These are phyloP conservation scores for Nothoprocta perdicaria DNA, from an alignment of 2,113 vertebrate species.

Conservation along the genomic window DNA sequence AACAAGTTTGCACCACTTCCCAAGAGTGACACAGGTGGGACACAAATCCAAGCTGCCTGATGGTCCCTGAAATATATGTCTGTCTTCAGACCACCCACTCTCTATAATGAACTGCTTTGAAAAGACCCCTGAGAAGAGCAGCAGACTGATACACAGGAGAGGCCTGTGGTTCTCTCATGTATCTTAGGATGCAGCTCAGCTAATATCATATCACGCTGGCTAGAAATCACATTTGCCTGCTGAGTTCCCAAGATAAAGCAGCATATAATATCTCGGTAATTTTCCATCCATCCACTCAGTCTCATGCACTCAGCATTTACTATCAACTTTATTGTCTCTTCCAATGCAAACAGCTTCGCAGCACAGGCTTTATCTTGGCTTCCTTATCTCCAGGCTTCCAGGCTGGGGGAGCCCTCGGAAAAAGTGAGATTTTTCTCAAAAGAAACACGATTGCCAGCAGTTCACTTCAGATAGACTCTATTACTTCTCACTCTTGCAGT, in stretches of 20 bases:
- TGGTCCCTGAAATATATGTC: neutral
- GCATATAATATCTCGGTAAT: slow-evolving; percentile 61
- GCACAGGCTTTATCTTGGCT: slow-evolving; percentile 34
- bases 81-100: neutral
- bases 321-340: slow-evolving; percentile 70
- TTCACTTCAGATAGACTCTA: slow-evolving; percentile 48
- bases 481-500: slow-evolving; percentile 18
- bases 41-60: fast-evolving
- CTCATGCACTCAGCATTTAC: slow-evolving; percentile 66
- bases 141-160: neutral
- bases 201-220: neutral
- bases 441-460: slow-evolving; percentile 9
- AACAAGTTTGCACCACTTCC: neutral
- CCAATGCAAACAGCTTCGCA: slow-evolving; percentile 61
- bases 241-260: slow-evolving; percentile 55
- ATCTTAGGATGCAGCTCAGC: slow-evolving; percentile 62
- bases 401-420: slow-evolving; percentile 59
- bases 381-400: slow-evolving; percentile 72
- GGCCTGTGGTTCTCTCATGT: neutral
- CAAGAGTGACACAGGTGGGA: neutral
- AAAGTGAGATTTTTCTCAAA: slow-evolving; percentile 66
- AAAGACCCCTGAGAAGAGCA: neutral
- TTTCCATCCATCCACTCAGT: slow-evolving; percentile 63
- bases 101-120: neutral
- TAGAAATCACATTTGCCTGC: slow-evolving; percentile 56